Percentiles rank a stretch among this genome's conserved stretches.
These are phyloP conservation scores for Pseudomyrmex pallidus DNA, from an alignment of 1,140 invertebrate species.

Conservation along the genomic window DNA sequence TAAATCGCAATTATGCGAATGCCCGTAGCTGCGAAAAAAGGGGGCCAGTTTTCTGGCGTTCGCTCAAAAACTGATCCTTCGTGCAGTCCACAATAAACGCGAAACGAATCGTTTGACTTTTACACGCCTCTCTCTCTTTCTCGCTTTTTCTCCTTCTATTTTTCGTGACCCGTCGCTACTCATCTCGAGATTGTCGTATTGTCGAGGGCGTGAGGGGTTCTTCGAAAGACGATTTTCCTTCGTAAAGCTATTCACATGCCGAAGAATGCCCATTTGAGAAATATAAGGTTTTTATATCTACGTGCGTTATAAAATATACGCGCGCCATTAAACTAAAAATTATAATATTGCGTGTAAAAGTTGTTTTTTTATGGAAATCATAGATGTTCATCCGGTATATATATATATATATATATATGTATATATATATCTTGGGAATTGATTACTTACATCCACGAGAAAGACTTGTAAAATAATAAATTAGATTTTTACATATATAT, in stretches of 20 bases:
- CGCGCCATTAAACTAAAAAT: slow-evolving; percentile 28
- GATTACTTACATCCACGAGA: too few relatives aligned
- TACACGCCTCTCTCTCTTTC: slow-evolving; percentile 38
- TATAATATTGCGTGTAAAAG: too few relatives aligned
- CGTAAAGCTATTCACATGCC: slow-evolving; percentile 69
- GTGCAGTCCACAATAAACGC: slow-evolving; percentile 64
- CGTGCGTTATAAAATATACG: slow-evolving; percentile 26
- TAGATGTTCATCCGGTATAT: slow-evolving; percentile 11
- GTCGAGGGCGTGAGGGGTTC: slow-evolving; percentile 80
- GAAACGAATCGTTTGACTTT: slow-evolving; percentile 70
- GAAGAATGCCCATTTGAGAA: slow-evolving; percentile 67
- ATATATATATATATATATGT: not conserved
- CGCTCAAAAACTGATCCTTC: slow-evolving; percentile 76
- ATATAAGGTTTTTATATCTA: slow-evolving; percentile 31
- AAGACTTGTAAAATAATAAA: too few relatives aligned
- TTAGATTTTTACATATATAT: too few relatives aligned
- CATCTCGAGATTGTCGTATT: slow-evolving; percentile 67
- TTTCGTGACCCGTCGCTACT: slow-evolving; percentile 9
- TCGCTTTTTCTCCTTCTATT: not conserved
- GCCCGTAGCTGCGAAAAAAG: slow-evolving; percentile 50
- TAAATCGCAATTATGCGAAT: slow-evolving; percentile 80
- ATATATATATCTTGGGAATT: too few relatives aligned
- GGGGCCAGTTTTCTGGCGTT: slow-evolving; percentile 70
- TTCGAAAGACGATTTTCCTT: slow-evolving; percentile 75
- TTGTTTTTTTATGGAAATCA: slow-evolving; percentile 20